Percentiles rank a stretch among this genome's conserved stretches.
Conservation (phyloP, 2,797 vertebrate genomes). For the Peromyscus attwateri region DNA sequence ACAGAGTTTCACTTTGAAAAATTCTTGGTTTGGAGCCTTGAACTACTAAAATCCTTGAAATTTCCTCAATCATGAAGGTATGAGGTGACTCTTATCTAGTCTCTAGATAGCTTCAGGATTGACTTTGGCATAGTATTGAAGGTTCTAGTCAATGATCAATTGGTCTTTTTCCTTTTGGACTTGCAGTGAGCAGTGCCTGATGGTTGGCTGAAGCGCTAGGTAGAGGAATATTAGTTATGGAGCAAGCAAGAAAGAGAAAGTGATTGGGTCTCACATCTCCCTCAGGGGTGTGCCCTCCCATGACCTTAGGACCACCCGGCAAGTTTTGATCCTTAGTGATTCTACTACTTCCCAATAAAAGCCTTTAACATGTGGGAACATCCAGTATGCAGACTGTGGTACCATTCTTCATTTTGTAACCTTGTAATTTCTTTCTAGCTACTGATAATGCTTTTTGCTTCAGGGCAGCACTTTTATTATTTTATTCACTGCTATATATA, state of each 20-base stretch:
- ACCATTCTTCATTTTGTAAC: conserved; percentile 42
- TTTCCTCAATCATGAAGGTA: background rate
- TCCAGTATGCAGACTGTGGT: background rate
- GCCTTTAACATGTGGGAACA: background rate
- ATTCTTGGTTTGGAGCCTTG: background rate
- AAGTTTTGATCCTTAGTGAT: background rate
- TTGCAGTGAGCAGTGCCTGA: background rate
- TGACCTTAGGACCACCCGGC: background rate
- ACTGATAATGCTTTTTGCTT: conserved; percentile 37
- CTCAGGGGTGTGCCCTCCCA: background rate
- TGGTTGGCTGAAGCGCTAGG: background rate
- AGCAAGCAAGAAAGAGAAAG: background rate
- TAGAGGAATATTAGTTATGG: background rate
- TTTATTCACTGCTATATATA: background rate
- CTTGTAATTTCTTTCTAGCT: conserved; percentile 46
- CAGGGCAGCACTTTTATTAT: conserved; percentile 18
- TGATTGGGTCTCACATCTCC: background rate
- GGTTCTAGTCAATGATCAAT: background rate
- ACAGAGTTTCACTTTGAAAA: background rate
- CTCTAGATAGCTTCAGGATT: background rate
- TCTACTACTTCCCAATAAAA: background rate
- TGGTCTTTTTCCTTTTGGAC: background rate
- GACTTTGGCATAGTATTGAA: background rate
- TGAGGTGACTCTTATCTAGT: no score
- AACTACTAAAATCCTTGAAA: background rate